Evolutionary conservation across 2,797 vertebrate species (phyloP).

Genomic region (Threskiornis aethiopicus): DNA sequence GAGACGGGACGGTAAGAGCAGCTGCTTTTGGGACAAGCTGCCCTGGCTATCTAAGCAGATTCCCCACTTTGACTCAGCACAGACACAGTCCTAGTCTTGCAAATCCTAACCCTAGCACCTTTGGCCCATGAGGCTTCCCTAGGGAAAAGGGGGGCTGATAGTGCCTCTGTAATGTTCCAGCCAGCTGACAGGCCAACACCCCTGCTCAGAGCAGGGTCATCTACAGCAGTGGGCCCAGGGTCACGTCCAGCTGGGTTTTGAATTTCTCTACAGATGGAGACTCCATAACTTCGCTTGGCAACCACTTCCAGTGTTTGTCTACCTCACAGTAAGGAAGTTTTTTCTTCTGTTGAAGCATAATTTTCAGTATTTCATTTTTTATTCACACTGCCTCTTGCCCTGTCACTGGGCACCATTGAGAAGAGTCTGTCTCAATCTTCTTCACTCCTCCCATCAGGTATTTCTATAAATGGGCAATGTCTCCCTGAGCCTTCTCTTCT

Average conservation of each 20-base stretch:
- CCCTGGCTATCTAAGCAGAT: neutral
- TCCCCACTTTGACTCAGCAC: neutral
- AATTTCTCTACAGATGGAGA: neutral
- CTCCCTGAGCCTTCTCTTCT: neutral
- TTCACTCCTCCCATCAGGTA: neutral
- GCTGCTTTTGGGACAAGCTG: neutral
- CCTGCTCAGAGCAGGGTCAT: neutral
- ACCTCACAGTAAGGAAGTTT: neutral
- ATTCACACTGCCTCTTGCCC: neutral
- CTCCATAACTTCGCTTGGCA: neutral
- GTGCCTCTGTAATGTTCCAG: neutral
- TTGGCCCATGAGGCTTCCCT: neutral
- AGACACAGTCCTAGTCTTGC: neutral
- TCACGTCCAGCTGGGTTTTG: too few relatives aligned
- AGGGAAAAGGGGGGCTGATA: too few relatives aligned
- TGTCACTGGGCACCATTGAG: neutral
- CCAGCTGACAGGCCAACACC: neutral
- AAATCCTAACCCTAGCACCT: neutral
- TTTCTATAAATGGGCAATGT: neutral
- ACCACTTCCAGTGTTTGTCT: neutral
- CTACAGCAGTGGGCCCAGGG: neutral
- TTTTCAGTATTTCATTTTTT: neutral
- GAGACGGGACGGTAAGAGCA: neutral
- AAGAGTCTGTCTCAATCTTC: neutral
- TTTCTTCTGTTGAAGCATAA: neutral